phyloP scores from a whole-genome alignment of 1,140 invertebrate genomes.

The Fopius arisanus region DNA sequence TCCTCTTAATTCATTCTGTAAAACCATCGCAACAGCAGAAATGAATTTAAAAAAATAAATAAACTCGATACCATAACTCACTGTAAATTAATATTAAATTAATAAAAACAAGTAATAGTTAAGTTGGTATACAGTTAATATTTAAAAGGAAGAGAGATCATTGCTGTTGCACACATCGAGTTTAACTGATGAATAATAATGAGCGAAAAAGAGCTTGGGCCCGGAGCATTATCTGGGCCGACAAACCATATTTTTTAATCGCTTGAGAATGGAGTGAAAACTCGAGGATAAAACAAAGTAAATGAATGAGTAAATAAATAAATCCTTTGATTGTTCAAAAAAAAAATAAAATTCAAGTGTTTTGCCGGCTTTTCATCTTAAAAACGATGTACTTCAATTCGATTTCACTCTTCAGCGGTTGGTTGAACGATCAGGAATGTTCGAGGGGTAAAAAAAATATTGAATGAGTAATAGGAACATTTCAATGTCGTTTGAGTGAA shows the following conservation, averaged over 20 bases:
- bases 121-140: slow-evolving; percentile 51
- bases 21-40: slow-evolving; percentile 1
- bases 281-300: background rate
- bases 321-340: slow-evolving; percentile 26
- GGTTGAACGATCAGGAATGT: slow-evolving; percentile 42
- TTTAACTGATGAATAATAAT: slow-evolving; percentile 44
- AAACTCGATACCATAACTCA: slow-evolving; percentile 35
- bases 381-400: slow-evolving; percentile 44
- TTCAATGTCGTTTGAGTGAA: slow-evolving; percentile 23
- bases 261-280: slow-evolving; percentile 31
- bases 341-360: slow-evolving; percentile 21
- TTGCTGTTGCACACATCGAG: slow-evolving; percentile 58
- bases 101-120: slow-evolving; percentile 36
- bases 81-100: slow-evolving; percentile 54
- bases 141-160: slow-evolving; percentile 45
- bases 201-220: slow-evolving; percentile 58
- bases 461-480: background rate
- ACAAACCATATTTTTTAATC: slow-evolving; percentile 62
- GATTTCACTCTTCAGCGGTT: slow-evolving; percentile 26
- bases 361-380: slow-evolving; percentile 47
- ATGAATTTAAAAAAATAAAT: slow-evolving; percentile 12
- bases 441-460: slow-evolving; percentile 43
- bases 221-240: slow-evolving; percentile 39
- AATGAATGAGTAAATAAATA: slow-evolving; percentile 17
- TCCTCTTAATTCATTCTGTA: background rate